phyloP scores from a whole-genome alignment of 2,888 invertebrate genomes.

The Andrena dorsata region DNA sequence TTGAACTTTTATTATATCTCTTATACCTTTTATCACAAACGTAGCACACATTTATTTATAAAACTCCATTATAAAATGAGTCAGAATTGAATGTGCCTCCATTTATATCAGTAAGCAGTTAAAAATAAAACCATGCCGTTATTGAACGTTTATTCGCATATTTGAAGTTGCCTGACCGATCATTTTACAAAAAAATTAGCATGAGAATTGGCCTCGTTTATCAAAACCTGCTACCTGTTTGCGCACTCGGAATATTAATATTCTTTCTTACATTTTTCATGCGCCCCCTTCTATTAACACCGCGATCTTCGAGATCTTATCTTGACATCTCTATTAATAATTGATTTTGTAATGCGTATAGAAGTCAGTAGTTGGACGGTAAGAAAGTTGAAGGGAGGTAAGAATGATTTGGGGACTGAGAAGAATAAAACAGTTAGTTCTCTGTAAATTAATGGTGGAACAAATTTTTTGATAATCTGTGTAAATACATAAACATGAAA shows the following conservation, averaged over 20 bases:
- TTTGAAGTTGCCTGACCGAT: not conserved
- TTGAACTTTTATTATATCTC: too few relatives aligned
- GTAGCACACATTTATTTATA: too few relatives aligned
- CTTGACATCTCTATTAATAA: constrained; percentile 47
- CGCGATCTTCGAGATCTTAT: constrained; percentile 38
- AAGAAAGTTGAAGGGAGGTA: not conserved
- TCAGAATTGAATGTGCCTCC: too few relatives aligned
- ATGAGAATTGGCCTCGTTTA: constrained; percentile 47
- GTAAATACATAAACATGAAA: not conserved
- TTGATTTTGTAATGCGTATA: constrained; percentile 26
- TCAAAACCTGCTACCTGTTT: constrained; percentile 22
- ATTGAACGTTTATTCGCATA: not conserved
- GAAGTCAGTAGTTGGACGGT: not conserved
- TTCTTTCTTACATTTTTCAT: constrained; percentile 33
- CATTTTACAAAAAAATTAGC: constrained; percentile 37
- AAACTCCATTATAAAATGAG: too few relatives aligned
- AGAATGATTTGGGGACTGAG: not conserved
- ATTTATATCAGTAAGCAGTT: not conserved
- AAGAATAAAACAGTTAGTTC: too few relatives aligned
- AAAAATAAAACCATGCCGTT: not conserved
- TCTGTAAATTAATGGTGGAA: too few relatives aligned
- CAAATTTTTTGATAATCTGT: not conserved
- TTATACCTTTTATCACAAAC: too few relatives aligned
- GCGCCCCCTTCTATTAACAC: constrained; percentile 3
- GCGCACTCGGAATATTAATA: constrained; percentile 28